Evolutionary conservation across 2,888 invertebrate genomes (phyloP).

Genomic region (Callosobruchus maculatus): DNA sequence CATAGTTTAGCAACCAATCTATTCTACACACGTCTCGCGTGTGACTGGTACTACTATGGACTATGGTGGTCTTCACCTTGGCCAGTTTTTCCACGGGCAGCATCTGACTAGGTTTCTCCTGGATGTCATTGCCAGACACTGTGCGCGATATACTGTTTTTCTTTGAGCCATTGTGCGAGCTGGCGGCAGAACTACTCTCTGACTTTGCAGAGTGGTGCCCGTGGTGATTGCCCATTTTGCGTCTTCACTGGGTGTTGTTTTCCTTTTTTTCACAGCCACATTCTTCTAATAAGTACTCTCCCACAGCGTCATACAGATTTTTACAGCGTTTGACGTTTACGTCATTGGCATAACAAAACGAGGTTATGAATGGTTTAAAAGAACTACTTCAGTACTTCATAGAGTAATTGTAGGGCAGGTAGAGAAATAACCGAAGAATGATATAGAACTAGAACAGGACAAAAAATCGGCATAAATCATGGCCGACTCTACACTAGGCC

Average conservation of each 20-base stretch:
- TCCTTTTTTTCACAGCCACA: conserved; percentile 11
- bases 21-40: background rate
- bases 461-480: no score
- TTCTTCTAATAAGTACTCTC: conserved; percentile 4
- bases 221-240: conserved; percentile 45
- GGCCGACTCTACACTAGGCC: no score
- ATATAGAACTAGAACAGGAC: no score
- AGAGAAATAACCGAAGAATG: no score
- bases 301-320: background rate
- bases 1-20: background rate
- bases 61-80: conserved; percentile 54
- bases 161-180: conserved; percentile 43
- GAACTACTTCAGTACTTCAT: no score
- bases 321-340: background rate
- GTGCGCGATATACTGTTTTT: conserved; percentile 57
- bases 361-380: no score
- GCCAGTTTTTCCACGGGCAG: conserved; percentile 73
- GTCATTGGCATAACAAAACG: background rate
- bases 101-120: conserved; percentile 58
- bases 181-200: conserved; percentile 38
- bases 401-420: no score
- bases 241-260: background rate
- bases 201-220: conserved; percentile 39
- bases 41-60: background rate
- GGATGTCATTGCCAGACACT: conserved; percentile 65